Percentiles rank a stretch among this genome's conserved stretches.
These are phyloP conservation scores for Amphipoea lucens DNA, from an alignment of 2,888 invertebrate genomes.

Conservation along the genomic window DNA sequence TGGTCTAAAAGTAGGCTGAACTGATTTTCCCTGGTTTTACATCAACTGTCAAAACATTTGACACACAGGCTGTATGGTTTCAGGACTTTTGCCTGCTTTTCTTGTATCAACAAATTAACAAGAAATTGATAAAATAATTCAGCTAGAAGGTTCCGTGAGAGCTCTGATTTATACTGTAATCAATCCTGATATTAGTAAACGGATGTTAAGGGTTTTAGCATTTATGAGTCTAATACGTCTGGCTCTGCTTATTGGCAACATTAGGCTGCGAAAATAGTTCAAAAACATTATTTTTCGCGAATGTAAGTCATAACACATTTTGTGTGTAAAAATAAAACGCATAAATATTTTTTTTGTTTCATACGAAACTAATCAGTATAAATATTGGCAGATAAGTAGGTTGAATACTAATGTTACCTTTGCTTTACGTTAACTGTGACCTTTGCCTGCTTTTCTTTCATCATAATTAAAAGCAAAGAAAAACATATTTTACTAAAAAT, in stretches of 20 bases:
- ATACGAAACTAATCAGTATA: no score
- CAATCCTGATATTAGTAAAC: slow-evolving; percentile 64
- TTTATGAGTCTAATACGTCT: slow-evolving; percentile 41
- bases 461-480: slow-evolving; percentile 3
- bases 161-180: slow-evolving; percentile 66
- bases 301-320: background rate
- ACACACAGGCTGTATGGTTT: background rate
- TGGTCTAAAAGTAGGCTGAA: background rate
- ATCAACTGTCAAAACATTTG: background rate
- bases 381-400: background rate
- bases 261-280: slow-evolving; percentile 13
- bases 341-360: background rate
- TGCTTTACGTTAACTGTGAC: background rate
- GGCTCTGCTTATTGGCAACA: slow-evolving; percentile 21
- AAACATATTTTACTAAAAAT: slow-evolving; percentile 7
- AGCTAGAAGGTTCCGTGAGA: slow-evolving; percentile 63
- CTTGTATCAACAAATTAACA: background rate
- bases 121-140: slow-evolving; percentile 17
- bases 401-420: background rate
- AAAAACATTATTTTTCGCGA: background rate
- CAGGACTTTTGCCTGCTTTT: background rate
- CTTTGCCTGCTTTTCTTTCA: background rate
- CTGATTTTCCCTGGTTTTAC: background rate
- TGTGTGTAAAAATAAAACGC: no score
- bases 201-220: slow-evolving; percentile 58